Percentiles rank a stretch among this genome's conserved stretches.
Evolutionary conservation across 2,888 invertebrate species (phyloP).

Genomic region (Theodoxus fluviatilis): DNA sequence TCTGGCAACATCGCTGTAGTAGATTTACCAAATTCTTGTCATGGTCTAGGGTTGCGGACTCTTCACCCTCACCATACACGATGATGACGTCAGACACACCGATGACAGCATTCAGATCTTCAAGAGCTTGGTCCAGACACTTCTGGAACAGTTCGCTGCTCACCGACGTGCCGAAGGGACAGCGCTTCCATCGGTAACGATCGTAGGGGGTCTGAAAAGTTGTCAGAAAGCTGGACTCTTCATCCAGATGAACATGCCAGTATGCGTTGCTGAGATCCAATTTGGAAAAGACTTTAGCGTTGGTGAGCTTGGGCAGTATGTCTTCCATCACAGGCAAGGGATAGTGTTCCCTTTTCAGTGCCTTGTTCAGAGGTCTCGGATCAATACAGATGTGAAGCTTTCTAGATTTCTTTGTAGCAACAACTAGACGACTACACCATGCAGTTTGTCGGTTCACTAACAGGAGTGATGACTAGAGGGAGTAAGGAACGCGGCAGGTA

Average conservation of each 20-base stretch:
- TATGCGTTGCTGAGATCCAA: slow-evolving; percentile 21
- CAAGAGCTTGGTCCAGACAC: slow-evolving; percentile 26
- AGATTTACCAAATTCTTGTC: slow-evolving; percentile 25
- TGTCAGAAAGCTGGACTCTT: slow-evolving; percentile 18
- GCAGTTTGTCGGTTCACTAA: slow-evolving; percentile 26
- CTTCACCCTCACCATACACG: slow-evolving; percentile 28
- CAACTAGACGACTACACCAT: slow-evolving; percentile 22
- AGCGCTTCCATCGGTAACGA: slow-evolving; percentile 17
- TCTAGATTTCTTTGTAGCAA: slow-evolving; percentile 10
- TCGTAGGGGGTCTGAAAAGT: slow-evolving; percentile 25
- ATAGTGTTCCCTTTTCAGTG: slow-evolving; percentile 19
- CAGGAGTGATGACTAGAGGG: slow-evolving; percentile 16
- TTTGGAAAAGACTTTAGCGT: slow-evolving; percentile 22
- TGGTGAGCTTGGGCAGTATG: slow-evolving; percentile 24
- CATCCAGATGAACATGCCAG: slow-evolving; percentile 24
- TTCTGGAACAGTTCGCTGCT: slow-evolving; percentile 32
- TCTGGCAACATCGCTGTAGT: slow-evolving; percentile 22
- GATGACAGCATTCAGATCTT: slow-evolving; percentile 27
- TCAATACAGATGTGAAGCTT: slow-evolving; percentile 20
- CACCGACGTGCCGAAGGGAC: slow-evolving; percentile 33
- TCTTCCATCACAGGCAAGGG: slow-evolving; percentile 16
- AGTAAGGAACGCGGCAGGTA: slow-evolving; percentile 18
- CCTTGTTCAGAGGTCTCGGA: slow-evolving; percentile 28
- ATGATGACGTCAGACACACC: slow-evolving; percentile 34
- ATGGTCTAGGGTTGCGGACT: slow-evolving; percentile 25